phyloP scores from a whole-genome alignment of 2,113 vertebrate genomes.

The Arenaria interpres region DNA sequence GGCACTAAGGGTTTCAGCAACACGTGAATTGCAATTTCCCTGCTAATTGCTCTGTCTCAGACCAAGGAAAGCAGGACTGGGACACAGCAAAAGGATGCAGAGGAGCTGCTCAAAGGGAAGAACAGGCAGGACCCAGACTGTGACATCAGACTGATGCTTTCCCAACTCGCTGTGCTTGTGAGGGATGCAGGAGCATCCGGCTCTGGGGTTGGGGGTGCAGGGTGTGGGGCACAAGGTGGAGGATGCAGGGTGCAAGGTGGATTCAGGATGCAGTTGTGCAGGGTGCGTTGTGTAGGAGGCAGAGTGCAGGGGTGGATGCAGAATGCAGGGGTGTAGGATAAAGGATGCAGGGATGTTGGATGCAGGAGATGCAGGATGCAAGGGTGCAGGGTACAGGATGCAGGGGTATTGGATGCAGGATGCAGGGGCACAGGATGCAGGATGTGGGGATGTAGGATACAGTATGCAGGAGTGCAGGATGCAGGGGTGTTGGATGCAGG shows the following conservation, averaged over 20 bases:
- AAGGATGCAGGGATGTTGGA: too few relatives aligned
- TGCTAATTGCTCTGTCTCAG: fast-evolving
- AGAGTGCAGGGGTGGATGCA: too few relatives aligned
- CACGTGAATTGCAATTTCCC: fast-evolving
- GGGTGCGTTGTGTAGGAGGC: background rate
- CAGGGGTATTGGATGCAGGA: background rate
- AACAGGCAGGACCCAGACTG: background rate
- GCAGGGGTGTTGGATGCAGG: background rate
- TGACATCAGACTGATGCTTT: fast-evolving
- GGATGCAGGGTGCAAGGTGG: background rate
- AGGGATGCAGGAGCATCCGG: background rate
- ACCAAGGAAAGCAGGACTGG: fast-evolving
- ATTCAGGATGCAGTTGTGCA: fast-evolving
- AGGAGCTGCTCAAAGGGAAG: background rate
- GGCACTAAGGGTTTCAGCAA: background rate
- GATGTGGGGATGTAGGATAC: background rate
- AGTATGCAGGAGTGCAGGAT: background rate
- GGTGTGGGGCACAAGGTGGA: background rate
- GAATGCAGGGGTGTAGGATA: background rate
- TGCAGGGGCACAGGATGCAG: background rate
- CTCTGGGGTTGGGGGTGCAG: background rate
- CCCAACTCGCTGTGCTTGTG: too few relatives aligned
- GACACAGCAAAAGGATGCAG: fast-evolving
- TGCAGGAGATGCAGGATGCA: fast-evolving
- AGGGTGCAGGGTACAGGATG: background rate